Percentiles rank a stretch among this genome's conserved stretches.
These are phyloP conservation scores for Phycodurus eques DNA, from an alignment of 2,113 vertebrate genomes.

Conservation along the genomic window DNA sequence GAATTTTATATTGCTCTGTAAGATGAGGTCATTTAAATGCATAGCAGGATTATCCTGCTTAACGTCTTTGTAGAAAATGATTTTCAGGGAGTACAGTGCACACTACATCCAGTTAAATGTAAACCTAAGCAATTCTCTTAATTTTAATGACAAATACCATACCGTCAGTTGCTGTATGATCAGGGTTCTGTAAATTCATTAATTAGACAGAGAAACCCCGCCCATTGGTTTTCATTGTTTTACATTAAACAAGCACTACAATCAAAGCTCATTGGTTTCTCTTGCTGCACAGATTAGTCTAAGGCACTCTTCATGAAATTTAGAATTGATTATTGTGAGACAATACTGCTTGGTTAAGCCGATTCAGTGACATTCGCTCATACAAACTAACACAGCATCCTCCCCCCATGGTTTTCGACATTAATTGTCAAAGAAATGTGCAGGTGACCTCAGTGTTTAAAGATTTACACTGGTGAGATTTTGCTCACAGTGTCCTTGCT, in stretches of 20 bases:
- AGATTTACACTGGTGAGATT: conserved; percentile 64
- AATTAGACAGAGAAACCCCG: conserved; percentile 1
- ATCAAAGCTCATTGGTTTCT: conserved; percentile 53
- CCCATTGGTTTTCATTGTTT: conserved; percentile 33
- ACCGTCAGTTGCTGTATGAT: conserved; percentile 4
- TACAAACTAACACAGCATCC: conserved; percentile 37
- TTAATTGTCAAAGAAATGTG: conserved; percentile 64
- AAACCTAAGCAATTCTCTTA: neutral
- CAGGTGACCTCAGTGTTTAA: conserved; percentile 68
- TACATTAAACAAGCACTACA: conserved; percentile 31
- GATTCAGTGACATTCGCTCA: conserved; percentile 51
- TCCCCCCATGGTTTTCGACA: conserved; percentile 37
- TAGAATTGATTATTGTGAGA: conserved; percentile 77
- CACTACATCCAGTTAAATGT: conserved; percentile 20
- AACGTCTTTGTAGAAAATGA: conserved; percentile 45
- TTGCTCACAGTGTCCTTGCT: conserved; percentile 52
- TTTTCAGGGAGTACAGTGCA: conserved; percentile 21
- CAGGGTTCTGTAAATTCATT: conserved; percentile 14
- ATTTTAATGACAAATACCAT: neutral
- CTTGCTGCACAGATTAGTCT: conserved; percentile 63
- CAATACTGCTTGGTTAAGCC: conserved; percentile 71
- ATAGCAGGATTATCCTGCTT: conserved; percentile 27
- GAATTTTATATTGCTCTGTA: conserved; percentile 40
- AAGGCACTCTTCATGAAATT: conserved; percentile 77
- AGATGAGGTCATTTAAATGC: conserved; percentile 62